Conservation (phyloP, 2,113 vertebrate species). For the Peromyscus leucopus region DNA sequence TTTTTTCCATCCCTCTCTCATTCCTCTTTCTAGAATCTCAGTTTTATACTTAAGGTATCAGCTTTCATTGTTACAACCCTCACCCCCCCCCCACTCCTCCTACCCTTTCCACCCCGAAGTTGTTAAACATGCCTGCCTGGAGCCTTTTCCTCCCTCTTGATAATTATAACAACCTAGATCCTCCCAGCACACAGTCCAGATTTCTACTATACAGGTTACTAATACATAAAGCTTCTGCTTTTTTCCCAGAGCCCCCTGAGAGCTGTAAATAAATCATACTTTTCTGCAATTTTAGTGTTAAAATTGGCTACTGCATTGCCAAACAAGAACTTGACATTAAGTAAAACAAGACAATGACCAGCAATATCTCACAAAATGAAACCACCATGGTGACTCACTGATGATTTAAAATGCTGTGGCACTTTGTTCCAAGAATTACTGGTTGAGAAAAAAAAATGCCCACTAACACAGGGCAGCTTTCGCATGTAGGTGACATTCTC, state of each 20-base stretch:
- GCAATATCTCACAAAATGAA: conserved; percentile 5
- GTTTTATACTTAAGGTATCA: conserved; percentile 28
- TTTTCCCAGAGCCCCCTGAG: not conserved
- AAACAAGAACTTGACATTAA: conserved; percentile 34
- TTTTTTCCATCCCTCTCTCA: not conserved
- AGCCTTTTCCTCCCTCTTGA: not conserved
- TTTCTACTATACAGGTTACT: not conserved
- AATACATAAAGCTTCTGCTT: conserved; percentile 30
- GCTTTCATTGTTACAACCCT: not conserved
- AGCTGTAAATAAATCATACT: conserved; percentile 19
- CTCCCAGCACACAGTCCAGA: not conserved
- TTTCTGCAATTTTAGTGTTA: conserved; percentile 27
- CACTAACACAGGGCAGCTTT: not conserved
- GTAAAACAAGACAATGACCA: conserved; percentile 16
- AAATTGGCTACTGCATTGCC: conserved; percentile 23
- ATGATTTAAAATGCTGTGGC: not conserved
- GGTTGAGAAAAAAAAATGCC: not conserved
- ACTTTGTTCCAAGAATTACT: not conserved
- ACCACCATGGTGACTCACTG: not conserved
- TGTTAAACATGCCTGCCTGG: not conserved
- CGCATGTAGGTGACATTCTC: not conserved
- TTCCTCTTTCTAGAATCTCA: not conserved
- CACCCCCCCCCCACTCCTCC: no score
- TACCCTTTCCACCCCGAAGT: not conserved
- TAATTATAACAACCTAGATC: not conserved